Evolutionary conservation across 35 echinoderm and acorn worm species (phyloP), one percentile per base, ranked within the genome.

Genomic region (Chiridota heheva): DNA sequence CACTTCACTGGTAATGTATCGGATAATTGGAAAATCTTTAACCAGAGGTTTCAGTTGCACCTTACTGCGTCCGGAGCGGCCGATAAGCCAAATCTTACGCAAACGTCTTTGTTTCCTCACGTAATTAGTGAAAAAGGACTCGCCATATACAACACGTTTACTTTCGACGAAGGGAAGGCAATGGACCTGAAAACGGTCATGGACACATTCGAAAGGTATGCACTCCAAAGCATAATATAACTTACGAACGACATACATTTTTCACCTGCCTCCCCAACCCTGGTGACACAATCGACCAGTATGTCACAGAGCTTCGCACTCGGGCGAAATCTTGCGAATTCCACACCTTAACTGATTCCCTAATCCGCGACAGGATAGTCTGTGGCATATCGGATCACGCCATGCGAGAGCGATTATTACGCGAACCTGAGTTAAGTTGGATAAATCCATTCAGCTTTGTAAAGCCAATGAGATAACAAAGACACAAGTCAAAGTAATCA

Each of bases 301-400:
- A 82, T 69, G 42, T 66, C 0, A 82, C 79, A 15, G 79, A 82
- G 20, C 44, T 82, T 0, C 18, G 45, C 7, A 69, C 15, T 42
- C 67, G 69, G 55, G 12, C 59, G 18, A 49, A 82, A 49, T 36
- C 82, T n/a, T 85, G 82, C 38, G 65, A 83, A n/a, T 83, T 83
- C 55, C 41, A 34, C 24, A 25, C 31, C 1, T 45, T 83, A 22
- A 31, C 38, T 6, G 80, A 83, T 16, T 53, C 27, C 2, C 34
- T 83, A 38, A 83, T 83, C 2, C 0, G 63, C 22, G 62, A 83
- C 27, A 46, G 80, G 37, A 69, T 83, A 8, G 61, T 84, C 30
- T 72, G 81, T 57, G 66, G 81, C 20, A 60, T 84, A 27, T 24
- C 51, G 26, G 68, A 84, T 29, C 41, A 73, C 53, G 36, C 29